Evolutionary conservation across 92 coral and sea anemone genomes (phyloP).

Genomic region (Siderastrea radians): DNA sequence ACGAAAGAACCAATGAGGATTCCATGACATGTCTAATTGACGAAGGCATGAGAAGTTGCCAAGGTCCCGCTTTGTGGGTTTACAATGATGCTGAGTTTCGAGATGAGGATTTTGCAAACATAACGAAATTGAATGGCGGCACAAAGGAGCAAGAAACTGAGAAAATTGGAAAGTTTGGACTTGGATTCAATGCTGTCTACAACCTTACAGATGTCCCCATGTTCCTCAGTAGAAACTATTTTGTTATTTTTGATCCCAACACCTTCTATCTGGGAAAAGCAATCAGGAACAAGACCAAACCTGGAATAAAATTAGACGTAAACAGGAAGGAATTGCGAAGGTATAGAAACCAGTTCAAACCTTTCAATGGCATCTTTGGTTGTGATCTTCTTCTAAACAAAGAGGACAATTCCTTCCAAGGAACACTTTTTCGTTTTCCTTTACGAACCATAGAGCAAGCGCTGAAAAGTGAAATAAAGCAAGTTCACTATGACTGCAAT

Average conservation of each 20-base stretch:
- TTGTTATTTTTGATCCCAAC: constrained; percentile 90
- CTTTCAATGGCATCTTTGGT: constrained; percentile 88
- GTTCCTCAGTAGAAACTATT: constrained; percentile 80
- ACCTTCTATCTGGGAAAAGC: constrained; percentile 82
- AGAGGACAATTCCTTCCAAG: constrained; percentile 64
- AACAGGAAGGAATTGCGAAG: constrained; percentile 56
- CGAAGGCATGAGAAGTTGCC: constrained; percentile 85
- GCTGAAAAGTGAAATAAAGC: constrained; percentile 76
- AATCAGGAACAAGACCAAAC: constrained; percentile 73
- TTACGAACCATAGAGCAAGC: constrained; percentile 84
- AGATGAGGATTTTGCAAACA: constrained; percentile 90
- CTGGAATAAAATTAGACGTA: constrained; percentile 82
- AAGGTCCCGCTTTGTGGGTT: constrained; percentile 95
- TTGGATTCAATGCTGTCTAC: constrained; percentile 95
- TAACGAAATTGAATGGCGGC: constrained; percentile 88
- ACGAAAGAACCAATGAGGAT: constrained; percentile 83
- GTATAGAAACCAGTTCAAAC: constrained; percentile 85
- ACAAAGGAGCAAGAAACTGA: constrained; percentile 83
- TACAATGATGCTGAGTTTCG: constrained; percentile 87
- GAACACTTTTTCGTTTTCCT: constrained; percentile 93
- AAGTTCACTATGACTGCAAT: constrained; percentile 66
- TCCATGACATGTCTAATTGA: constrained; percentile 81
- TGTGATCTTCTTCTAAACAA: constrained; percentile 74
- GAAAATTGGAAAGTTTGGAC: constrained; percentile 96
- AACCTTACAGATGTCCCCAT: constrained; percentile 96